These are phyloP conservation scores for Enteromius afrohamiltoni DNA, from an alignment of 2,797 vertebrate species.

Conservation along the genomic window DNA sequence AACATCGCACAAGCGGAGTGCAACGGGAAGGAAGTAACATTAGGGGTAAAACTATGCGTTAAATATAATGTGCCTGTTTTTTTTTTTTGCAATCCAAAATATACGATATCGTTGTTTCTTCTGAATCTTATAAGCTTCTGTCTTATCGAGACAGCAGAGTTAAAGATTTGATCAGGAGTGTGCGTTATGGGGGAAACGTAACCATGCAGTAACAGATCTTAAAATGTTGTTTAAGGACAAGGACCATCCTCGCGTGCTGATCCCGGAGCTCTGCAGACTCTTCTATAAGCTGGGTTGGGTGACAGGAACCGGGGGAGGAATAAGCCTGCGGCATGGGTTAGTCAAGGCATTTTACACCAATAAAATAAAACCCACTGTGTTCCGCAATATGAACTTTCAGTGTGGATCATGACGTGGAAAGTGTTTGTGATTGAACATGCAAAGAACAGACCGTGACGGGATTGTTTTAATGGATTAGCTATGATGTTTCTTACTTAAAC, in stretches of 20 bases:
- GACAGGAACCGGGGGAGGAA: conserved; percentile 93
- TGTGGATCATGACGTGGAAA: background rate
- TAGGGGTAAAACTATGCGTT: background rate
- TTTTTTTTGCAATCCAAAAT: background rate
- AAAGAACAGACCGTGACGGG: background rate
- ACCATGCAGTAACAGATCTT: conserved; percentile 6
- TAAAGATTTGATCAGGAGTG: background rate
- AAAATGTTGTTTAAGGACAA: conserved; percentile 76
- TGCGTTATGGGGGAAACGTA: background rate
- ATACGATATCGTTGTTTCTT: background rate
- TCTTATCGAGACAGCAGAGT: background rate
- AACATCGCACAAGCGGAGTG: background rate
- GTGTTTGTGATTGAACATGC: background rate
- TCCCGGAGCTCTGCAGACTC: conserved; percentile 92
- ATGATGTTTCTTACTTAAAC: background rate
- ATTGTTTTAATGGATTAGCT: too few relatives aligned
- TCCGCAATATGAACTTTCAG: background rate
- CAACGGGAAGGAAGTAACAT: conserved; percentile 4
- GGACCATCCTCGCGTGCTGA: conserved; percentile 88
- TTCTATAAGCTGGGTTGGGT: conserved; percentile 97
- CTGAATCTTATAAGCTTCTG: background rate
- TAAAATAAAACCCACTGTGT: conserved; percentile 1
- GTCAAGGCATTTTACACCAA: conserved; percentile 50
- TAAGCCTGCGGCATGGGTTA: conserved; percentile 91
- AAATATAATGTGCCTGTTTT: background rate